Percentiles rank a stretch among this genome's conserved stretches.
Conservation (phyloP, 2,113 vertebrate species). For the Meles meles region DNA sequence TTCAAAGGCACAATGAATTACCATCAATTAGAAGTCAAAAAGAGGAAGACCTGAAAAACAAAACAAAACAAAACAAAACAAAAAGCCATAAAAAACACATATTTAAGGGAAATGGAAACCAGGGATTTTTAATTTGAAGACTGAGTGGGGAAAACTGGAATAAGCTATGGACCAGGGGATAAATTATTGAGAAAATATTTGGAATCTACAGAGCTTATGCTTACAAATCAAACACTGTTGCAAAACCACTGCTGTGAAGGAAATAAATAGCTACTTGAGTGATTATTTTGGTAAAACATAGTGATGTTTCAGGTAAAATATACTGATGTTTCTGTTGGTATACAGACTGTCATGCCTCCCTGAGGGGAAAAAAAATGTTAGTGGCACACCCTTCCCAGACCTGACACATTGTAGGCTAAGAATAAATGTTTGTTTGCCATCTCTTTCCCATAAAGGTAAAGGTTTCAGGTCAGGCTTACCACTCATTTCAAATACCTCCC, state of each 20-base stretch:
- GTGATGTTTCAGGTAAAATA: background rate
- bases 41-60: background rate
- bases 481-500: background rate
- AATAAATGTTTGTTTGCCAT: background rate
- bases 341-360: background rate
- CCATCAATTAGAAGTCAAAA: background rate
- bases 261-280: background rate
- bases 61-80: background rate
- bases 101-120: background rate
- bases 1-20: background rate
- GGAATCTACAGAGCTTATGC: background rate
- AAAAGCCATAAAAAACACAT: background rate
- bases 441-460: background rate
- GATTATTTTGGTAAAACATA: background rate
- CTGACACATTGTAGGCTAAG: background rate
- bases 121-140: background rate
- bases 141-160: background rate
- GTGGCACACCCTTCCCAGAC: background rate
- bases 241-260: background rate
- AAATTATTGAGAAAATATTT: constrained; percentile 16
- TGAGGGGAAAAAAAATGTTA: background rate
- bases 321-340: background rate
- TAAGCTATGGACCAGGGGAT: background rate
- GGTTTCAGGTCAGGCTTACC: background rate
- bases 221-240: background rate